Conservation (phyloP, 2,888 invertebrate species). For the Latrodectus hesperus region DNA sequence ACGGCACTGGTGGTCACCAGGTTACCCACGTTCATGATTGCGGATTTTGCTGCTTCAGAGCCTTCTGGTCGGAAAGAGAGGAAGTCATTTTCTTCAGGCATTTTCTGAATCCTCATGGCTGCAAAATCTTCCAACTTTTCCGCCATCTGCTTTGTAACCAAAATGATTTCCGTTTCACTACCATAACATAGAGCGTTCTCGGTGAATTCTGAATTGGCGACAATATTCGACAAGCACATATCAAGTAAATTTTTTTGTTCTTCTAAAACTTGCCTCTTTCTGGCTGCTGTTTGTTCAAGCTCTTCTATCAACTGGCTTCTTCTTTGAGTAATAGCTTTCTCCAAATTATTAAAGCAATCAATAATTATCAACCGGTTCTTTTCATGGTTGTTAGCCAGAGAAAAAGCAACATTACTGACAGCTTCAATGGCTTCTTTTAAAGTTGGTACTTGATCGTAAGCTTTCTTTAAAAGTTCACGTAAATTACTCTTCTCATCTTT, state of each 20-base stretch:
- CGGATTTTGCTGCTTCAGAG: conserved; percentile 73
- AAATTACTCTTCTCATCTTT: conserved; percentile 74
- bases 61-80: conserved; percentile 73
- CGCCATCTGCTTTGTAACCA: conserved; percentile 76
- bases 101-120: conserved; percentile 72
- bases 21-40: conserved; percentile 73
- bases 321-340: conserved; percentile 73
- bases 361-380: conserved; percentile 73
- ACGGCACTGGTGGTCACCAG: conserved; percentile 75
- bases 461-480: conserved; percentile 73
- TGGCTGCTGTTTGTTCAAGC: conserved; percentile 73
- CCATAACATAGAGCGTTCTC: conserved; percentile 76
- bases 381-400: conserved; percentile 72
- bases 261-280: conserved; percentile 74
- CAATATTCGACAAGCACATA: conserved; percentile 75
- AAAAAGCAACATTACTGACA: conserved; percentile 73
- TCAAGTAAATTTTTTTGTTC: conserved; percentile 75
- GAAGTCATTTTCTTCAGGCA: conserved; percentile 75
- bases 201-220: conserved; percentile 76
- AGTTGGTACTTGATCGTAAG: conserved; percentile 74
- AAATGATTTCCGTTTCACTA: conserved; percentile 76
- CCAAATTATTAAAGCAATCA: conserved; percentile 74
- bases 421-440: conserved; percentile 74
- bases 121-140: conserved; percentile 72
- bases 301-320: conserved; percentile 74